phyloP scores from a whole-genome alignment of 2,113 vertebrate species.

The Drymodes brunneopygia region DNA sequence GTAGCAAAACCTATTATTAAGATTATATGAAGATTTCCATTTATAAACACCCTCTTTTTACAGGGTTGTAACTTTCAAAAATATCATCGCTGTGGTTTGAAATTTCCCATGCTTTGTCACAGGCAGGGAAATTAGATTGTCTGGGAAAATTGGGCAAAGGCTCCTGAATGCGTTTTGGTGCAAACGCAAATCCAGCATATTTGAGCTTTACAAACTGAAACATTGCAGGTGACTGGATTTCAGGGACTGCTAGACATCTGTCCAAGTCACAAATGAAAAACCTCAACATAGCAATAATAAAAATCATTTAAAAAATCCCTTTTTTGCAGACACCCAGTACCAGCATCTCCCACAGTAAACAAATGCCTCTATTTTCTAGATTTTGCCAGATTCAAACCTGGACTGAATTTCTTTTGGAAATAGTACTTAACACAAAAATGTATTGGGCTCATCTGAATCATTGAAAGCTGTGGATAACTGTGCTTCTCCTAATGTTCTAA shows the following conservation, averaged over 20 bases:
- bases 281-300: not conserved
- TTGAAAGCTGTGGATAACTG: not conserved
- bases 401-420: not conserved
- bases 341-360: not conserved
- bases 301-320: not conserved
- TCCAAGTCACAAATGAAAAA: not conserved
- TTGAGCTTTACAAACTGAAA: not conserved
- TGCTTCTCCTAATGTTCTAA: not conserved
- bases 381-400: not conserved
- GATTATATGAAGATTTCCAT: conserved; percentile 37
- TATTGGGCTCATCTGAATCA: not conserved
- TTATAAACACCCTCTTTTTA: conserved; percentile 19
- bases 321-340: not conserved
- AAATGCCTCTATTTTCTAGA: not conserved
- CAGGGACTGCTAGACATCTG: conserved; percentile 8
- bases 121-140: not conserved
- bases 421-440: not conserved
- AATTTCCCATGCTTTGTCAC: not conserved
- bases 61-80: conserved; percentile 16
- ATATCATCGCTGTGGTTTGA: not conserved
- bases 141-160: not conserved
- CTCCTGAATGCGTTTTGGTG: not conserved
- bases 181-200: not conserved
- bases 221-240: not conserved
- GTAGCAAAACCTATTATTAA: conserved; percentile 53